Evolutionary conservation across 2,113 vertebrate genomes (phyloP).

Genomic region (Cottus gobio): DNA sequence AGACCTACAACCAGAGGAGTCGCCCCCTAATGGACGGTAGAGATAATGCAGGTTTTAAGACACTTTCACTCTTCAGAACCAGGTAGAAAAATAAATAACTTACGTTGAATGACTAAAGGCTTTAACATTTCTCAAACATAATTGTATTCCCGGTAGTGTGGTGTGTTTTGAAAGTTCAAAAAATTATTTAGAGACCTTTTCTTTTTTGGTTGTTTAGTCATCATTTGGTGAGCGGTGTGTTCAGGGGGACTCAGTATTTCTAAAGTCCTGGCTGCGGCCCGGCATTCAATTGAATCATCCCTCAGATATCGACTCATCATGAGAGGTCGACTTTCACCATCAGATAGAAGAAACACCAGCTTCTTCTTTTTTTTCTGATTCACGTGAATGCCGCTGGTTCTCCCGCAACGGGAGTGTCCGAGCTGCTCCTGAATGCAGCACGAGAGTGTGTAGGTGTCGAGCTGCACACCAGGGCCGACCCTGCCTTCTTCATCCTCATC

Average conservation of each 20-base stretch:
- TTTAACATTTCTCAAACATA: neutral
- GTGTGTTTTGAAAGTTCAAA: neutral
- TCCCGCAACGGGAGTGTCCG: neutral
- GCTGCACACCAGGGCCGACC: slow-evolving; percentile 29
- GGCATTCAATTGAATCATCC: neutral
- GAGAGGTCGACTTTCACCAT: neutral
- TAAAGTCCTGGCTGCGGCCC: neutral
- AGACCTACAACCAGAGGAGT: too few species aligned
- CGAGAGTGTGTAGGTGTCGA: slow-evolving; percentile 47
- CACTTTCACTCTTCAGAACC: too few species aligned
- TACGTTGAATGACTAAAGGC: neutral
- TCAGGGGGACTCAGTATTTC: too few species aligned
- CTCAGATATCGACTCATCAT: neutral
- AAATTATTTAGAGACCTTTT: neutral
- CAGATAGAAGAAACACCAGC: accelerated
- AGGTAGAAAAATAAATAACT: too few species aligned
- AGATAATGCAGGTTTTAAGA: too few species aligned
- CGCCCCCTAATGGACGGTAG: too few species aligned
- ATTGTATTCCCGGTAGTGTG: neutral
- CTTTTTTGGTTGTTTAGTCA: neutral
- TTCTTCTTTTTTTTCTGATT: neutral
- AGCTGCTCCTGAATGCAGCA: slow-evolving; percentile 60
- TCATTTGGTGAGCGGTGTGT: neutral
- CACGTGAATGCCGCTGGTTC: neutral
- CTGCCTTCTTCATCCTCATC: slow-evolving; percentile 37